These are phyloP conservation scores for Drosophila mimetica DNA, from an alignment of 2,888 invertebrate genomes.

Conservation along the genomic window DNA sequence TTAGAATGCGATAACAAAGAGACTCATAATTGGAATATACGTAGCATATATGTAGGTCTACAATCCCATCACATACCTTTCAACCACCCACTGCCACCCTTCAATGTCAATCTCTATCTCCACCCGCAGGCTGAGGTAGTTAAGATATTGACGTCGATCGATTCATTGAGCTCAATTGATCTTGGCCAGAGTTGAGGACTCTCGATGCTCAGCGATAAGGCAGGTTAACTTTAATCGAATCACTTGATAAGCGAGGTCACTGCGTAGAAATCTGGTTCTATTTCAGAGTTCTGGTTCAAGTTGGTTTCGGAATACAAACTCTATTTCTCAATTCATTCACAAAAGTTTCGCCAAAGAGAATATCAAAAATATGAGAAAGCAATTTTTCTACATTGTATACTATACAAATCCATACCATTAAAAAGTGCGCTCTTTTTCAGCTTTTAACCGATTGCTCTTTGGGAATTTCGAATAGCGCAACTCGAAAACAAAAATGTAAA, in stretches of 20 bases:
- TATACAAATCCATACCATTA: constrained; percentile 16
- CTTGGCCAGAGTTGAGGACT: constrained; percentile 57
- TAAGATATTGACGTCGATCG: constrained; percentile 46
- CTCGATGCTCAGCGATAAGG: constrained; percentile 60
- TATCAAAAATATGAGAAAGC: constrained; percentile 8
- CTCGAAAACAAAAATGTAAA: constrained; percentile 31
- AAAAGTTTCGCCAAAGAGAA: constrained; percentile 3
- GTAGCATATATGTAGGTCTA: constrained; percentile 5
- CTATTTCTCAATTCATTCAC: constrained; percentile 23
- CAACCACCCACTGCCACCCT: neutral
- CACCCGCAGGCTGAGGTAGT: constrained; percentile 19
- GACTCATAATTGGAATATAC: constrained; percentile 31
- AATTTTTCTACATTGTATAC: constrained; percentile 12
- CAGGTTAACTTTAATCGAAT: constrained; percentile 64
- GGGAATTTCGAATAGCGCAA: constrained; percentile 27
- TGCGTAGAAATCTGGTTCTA: constrained; percentile 62
- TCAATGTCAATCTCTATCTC: constrained; percentile 26
- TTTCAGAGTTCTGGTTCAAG: constrained; percentile 29
- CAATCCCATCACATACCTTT: constrained; percentile 4
- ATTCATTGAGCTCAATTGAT: constrained; percentile 55
- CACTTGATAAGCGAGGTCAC: constrained; percentile 48
- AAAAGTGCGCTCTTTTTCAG: constrained; percentile 16
- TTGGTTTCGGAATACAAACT: constrained; percentile 5
- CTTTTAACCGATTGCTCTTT: constrained; percentile 5
- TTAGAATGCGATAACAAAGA: constrained; percentile 12